Conservation (phyloP, 2,888 invertebrate genomes). For the Orthosia gracilis region DNA sequence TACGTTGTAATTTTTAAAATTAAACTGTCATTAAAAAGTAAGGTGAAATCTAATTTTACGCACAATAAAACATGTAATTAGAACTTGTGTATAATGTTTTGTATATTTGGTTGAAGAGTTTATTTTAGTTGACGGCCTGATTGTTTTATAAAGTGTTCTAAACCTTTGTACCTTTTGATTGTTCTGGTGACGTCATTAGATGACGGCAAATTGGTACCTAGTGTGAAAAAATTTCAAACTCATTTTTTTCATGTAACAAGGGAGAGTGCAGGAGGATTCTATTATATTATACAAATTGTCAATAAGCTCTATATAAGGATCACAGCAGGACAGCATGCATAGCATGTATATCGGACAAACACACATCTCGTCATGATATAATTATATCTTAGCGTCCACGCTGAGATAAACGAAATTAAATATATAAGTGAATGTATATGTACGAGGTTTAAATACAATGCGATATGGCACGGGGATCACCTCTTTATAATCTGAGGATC, state of each 20-base stretch:
- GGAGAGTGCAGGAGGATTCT: constrained; percentile 2
- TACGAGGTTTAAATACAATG: constrained; percentile 27
- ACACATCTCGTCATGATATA: constrained; percentile 21
- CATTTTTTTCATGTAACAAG: constrained; percentile 1
- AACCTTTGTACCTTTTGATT: constrained; percentile 10
- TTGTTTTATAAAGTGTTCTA: constrained; percentile 39
- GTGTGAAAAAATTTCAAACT: neutral
- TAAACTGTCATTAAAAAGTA: constrained; percentile 8
- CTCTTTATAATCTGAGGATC: constrained; percentile 9
- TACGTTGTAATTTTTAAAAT: constrained; percentile 14
- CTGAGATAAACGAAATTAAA: constrained; percentile 47
- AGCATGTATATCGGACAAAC: constrained; percentile 40
- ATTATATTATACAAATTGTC: constrained; percentile 1
- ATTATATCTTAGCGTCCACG: constrained; percentile 46
- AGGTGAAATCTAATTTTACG: constrained; percentile 51
- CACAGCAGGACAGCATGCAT: constrained; percentile 24
- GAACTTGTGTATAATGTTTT: constrained; percentile 53
- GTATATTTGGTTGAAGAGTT: constrained; percentile 53
- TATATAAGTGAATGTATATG: constrained; percentile 38
- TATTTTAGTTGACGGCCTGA: constrained; percentile 36
- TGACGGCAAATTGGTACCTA: constrained; percentile 24
- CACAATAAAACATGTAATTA: constrained; percentile 53
- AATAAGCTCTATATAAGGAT: neutral
- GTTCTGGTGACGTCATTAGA: constrained; percentile 41
- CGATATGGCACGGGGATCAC: constrained; percentile 28